Evolutionary conservation across 1,140 invertebrate species (phyloP).

Genomic region (Triops longicaudatus): DNA sequence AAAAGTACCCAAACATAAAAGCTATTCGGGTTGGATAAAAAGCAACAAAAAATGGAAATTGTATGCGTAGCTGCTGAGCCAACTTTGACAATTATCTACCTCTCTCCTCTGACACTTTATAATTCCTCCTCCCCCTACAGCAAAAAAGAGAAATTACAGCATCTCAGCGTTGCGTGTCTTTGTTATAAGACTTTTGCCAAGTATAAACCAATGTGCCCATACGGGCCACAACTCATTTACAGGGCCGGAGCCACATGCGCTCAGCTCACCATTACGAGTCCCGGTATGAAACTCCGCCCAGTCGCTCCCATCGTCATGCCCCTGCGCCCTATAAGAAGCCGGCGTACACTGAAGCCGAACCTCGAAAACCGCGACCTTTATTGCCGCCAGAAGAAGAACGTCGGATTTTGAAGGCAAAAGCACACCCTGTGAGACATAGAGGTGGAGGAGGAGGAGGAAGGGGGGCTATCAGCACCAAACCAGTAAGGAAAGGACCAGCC

Average conservation of each 20-base stretch:
- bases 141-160: neutral
- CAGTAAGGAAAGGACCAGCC: neutral
- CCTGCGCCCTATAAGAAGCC: neutral
- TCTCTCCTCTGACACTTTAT: too few relatives aligned
- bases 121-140: neutral
- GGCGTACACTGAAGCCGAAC: neutral
- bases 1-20: too few relatives aligned
- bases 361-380: neutral
- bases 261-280: neutral
- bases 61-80: too few relatives aligned
- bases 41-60: too few relatives aligned
- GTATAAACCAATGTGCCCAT: slow-evolving; percentile 1
- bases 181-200: neutral
- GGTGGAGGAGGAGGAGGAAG: slow-evolving; percentile 1
- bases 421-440: neutral
- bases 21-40: too few relatives aligned
- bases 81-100: too few relatives aligned
- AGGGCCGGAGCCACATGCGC: neutral
- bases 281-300: slow-evolving; percentile 10
- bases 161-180: neutral
- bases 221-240: neutral
- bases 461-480: neutral
- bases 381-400: neutral
- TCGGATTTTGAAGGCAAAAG: neutral
- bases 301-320: neutral